Evolutionary conservation across 1,140 invertebrate species (phyloP).

Genomic region (Drosophila fuyamai): DNA sequence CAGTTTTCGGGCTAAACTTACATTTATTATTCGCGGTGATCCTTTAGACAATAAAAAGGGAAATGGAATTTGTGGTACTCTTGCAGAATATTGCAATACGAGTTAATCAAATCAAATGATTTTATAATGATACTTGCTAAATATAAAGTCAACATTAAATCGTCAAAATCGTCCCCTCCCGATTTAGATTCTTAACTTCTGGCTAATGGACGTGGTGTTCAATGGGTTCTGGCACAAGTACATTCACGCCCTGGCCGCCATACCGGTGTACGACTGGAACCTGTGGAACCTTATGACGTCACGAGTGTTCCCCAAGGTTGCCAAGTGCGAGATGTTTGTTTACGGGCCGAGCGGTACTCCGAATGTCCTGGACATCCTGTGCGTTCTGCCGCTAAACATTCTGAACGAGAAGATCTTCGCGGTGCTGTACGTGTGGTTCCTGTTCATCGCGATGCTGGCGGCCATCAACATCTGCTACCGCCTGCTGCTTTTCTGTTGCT

Average conservation of each 20-base stretch:
- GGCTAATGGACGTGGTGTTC: constrained; percentile 90
- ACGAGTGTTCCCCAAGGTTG: constrained; percentile 89
- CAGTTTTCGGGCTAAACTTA: too few relatives aligned
- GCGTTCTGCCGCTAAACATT: constrained; percentile 91
- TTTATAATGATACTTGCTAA: too few relatives aligned
- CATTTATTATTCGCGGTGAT: too few relatives aligned
- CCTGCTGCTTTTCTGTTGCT: constrained; percentile 57
- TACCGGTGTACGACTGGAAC: constrained; percentile 82
- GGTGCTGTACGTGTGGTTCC: constrained; percentile 92
- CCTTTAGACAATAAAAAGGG: too few relatives aligned
- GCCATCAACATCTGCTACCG: constrained; percentile 88
- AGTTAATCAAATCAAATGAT: too few relatives aligned
- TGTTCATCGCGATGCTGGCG: constrained; percentile 88
- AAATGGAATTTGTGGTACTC: too few relatives aligned
- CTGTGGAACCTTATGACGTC: constrained; percentile 86
- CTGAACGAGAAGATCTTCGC: constrained; percentile 93
- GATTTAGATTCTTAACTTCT: constrained; percentile 86
- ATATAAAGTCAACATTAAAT: too few relatives aligned
- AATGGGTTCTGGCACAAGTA: constrained; percentile 90
- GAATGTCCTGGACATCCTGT: constrained; percentile 88
- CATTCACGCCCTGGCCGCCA: constrained; percentile 87
- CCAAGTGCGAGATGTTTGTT: constrained; percentile 90
- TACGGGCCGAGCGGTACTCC: constrained; percentile 88
- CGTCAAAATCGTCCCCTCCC: too few relatives aligned
- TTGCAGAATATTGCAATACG: too few relatives aligned